Base-by-base conservation (phyloP, 2,888 invertebrate genomes). In the Panzeria rudis region DNA sequence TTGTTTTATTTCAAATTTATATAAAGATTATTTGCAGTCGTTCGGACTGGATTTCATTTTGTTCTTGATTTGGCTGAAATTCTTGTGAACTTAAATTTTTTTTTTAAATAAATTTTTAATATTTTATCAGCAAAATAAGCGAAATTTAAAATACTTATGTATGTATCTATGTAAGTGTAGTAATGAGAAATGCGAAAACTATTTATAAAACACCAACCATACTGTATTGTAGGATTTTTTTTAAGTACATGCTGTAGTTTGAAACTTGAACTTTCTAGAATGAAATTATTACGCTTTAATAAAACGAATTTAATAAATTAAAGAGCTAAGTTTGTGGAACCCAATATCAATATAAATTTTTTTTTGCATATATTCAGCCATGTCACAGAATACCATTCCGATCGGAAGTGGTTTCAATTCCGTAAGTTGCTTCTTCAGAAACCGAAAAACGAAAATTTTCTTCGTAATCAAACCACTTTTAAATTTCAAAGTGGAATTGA, bases 1-100 rank as follows among this genome's bases (percentile, higher is more conserved):
- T 56, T 47, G 59, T 35, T 52, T 52, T 29, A 52, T 78, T 41
- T 62, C 13, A 61, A 56, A 52, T 78, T 54, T 52, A 23, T 52
- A 56, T 66, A 64, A 69, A 69, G 52, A 64, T 80, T 80, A 64
- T 80, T 80, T 56, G 71, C 64, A 79, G 32, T 47, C 47, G 35
- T 2, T 64, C 44, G 44, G 9, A 54, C 11, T 62, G 25, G 62
- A 56, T 38, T 80, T 79, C 25, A 59, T 32, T 52, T 78, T 77
- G 23, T 61, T 68, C 44, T 72, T 47, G 41, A 50, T 35, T 68
- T 64, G 13, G 13, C 35, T 44, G 66, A 41, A 17, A 56, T 68
- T 59, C 23, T 68, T 32, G n/a, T 13, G n/a, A 44, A 17, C 29
- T 66, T 35, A 52, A 38, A 17, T 15, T 20, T 25, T 23, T 59